These are phyloP conservation scores for Acanthoscelides obtectus DNA, from an alignment of 2,888 invertebrate genomes.

Conservation along the genomic window DNA sequence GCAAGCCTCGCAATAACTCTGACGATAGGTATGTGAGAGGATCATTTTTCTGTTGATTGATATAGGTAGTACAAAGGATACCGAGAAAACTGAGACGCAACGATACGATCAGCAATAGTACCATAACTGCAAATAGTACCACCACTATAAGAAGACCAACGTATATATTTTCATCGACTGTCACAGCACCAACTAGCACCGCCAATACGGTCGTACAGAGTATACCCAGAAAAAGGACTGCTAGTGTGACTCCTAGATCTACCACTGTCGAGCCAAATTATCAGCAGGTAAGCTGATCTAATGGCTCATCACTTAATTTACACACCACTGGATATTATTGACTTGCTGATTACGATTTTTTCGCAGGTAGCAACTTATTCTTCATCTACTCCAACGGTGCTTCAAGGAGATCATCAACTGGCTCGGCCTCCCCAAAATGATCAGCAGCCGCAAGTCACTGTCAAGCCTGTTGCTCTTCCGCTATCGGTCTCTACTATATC, in stretches of 20 bases:
- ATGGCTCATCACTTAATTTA: too few species aligned
- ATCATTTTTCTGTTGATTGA: background rate
- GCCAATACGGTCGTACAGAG: constrained; percentile 56
- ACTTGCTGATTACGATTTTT: too few species aligned
- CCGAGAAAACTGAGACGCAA: background rate
- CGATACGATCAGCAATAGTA: background rate
- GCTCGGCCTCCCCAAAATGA: constrained; percentile 28
- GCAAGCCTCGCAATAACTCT: background rate
- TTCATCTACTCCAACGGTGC: constrained; percentile 41
- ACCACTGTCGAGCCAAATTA: constrained; percentile 38
- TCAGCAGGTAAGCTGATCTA: constrained; percentile 25
- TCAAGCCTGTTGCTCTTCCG: constrained; percentile 37
- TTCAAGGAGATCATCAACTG: constrained; percentile 34
- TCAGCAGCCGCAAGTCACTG: constrained; percentile 32
- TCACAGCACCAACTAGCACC: constrained; percentile 54
- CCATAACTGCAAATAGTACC: constrained; percentile 28
- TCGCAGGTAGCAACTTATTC: constrained; percentile 32
- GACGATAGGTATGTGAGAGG: too few species aligned
- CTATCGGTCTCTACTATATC: constrained; percentile 30
- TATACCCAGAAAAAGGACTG: constrained; percentile 55
- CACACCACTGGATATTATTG: too few species aligned
- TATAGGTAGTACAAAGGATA: background rate
- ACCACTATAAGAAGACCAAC: constrained; percentile 44
- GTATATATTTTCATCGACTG: constrained; percentile 38
- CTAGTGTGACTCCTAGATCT: constrained; percentile 43